Base-by-base conservation (phyloP, 2,113 vertebrate species). In the Pollimyrus isidori region DNA sequence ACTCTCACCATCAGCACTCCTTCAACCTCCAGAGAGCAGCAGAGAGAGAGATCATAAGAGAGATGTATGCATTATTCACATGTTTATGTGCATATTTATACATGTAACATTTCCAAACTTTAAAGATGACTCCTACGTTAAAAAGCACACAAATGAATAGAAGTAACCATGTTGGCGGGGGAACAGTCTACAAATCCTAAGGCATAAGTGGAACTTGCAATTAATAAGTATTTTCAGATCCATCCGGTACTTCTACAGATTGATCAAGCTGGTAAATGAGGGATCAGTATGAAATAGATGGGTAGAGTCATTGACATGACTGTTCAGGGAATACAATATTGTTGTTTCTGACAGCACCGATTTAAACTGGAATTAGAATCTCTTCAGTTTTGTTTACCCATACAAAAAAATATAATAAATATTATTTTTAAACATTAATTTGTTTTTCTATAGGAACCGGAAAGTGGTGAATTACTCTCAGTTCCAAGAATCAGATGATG, bases 381-480 rank as follows among this genome's bases (percentile, higher is more conserved):
- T n/a, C 62, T 69, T 69, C n/a, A 65, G 23, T 69, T 69, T 69
- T 69, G 62, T 69, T 30, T 69, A 13, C 62, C 9, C n/a, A 30
- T 30, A 30, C 0, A 30, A 11, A 65, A 69, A 30, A 69, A 30
- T 69, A 69, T 65, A n/a, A n/a, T 23, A 58, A n/a, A 30, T 65
- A 5, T n/a, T 10, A 46, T n/a, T 84, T 85, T 26, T 2, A 15
- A 30, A 30, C 48, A 4, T 23, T 89, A 21, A 91, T 42, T 88
- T 49, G 17, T 89, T 87, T 90, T 76, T 92, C 89, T 82, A 92
- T 95, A 99, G 98, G 97, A 99, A 99, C 96, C 97, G 98, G 96
- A 99, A 99, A 93, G 98, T 99, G 93, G 98, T 99, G 91, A 98
- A 99, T 95, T 99, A 99, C 93, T 99, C 98, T 91, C 98, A 99